Percentiles rank a stretch among this genome's conserved stretches.
Conservation (phyloP, 2,113 vertebrate species). For the Accipiter virgatus region DNA sequence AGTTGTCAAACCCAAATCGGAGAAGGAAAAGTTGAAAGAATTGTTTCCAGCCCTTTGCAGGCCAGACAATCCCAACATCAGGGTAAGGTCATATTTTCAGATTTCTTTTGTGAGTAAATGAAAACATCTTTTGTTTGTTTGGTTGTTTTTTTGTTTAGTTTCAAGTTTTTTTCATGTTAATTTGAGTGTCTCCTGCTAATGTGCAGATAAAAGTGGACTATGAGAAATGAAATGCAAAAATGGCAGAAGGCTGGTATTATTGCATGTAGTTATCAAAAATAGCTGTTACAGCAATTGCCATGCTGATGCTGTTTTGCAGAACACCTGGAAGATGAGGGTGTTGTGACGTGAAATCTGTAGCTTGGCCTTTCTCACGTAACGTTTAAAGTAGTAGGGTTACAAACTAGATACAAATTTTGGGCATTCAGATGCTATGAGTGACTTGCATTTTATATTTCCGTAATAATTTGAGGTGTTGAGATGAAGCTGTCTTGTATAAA, state of each 20-base stretch:
- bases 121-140: background rate
- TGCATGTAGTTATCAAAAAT: accelerated
- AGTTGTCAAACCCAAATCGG: constrained; percentile 78
- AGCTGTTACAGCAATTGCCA: background rate
- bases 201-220: background rate
- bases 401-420: background rate
- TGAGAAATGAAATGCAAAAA: background rate
- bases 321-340: background rate
- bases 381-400: accelerated
- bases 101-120: background rate
- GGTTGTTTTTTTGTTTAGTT: background rate
- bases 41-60: constrained; percentile 92
- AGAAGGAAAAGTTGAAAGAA: constrained; percentile 90
- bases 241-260: background rate
- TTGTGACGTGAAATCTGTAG: background rate
- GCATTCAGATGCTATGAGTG: accelerated
- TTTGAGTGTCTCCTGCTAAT: background rate
- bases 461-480: background rate
- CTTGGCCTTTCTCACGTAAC: background rate
- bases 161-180: background rate
- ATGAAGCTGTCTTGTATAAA: background rate
- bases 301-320: accelerated
- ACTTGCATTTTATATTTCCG: background rate
- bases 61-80: constrained; percentile 83
- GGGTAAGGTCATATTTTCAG: constrained; percentile 67